Evolutionary conservation across 2,888 invertebrate genomes (phyloP).

Genomic region (Dione juno): DNA sequence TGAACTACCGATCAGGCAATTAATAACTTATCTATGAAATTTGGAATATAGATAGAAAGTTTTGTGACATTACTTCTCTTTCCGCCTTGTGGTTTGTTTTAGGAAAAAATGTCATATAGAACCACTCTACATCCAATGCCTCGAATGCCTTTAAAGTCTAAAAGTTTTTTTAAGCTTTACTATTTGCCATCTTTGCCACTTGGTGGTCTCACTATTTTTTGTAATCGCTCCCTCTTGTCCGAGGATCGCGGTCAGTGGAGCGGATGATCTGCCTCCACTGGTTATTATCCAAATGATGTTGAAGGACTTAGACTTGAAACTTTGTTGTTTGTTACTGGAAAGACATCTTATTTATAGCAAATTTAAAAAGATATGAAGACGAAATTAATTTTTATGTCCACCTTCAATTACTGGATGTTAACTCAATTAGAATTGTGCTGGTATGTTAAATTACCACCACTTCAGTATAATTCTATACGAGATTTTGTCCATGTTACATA

Average conservation of each 20-base stretch:
- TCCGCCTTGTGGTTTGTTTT: not conserved
- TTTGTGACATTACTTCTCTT: not conserved
- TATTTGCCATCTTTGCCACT: no score
- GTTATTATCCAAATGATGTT: not conserved
- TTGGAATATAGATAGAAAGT: not conserved
- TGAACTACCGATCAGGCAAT: not conserved
- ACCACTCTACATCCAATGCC: no score
- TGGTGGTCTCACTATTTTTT: no score
- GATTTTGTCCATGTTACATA: not conserved
- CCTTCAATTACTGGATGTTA: not conserved
- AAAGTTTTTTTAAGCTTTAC: no score
- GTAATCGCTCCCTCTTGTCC: no score
- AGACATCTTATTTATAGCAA: not conserved
- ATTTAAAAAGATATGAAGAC: not conserved
- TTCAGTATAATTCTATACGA: not conserved
- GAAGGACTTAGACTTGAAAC: no score
- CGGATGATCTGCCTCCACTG: no score
- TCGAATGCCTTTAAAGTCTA: no score
- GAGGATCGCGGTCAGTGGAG: no score
- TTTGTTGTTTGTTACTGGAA: not conserved
- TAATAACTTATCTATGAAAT: not conserved
- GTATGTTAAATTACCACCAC: not conserved
- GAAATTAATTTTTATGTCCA: not conserved
- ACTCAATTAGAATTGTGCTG: not conserved
- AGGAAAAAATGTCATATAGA: no score